Evolutionary conservation across 1,140 invertebrate genomes (phyloP).

Genomic region (Polypedilum pembai): DNA sequence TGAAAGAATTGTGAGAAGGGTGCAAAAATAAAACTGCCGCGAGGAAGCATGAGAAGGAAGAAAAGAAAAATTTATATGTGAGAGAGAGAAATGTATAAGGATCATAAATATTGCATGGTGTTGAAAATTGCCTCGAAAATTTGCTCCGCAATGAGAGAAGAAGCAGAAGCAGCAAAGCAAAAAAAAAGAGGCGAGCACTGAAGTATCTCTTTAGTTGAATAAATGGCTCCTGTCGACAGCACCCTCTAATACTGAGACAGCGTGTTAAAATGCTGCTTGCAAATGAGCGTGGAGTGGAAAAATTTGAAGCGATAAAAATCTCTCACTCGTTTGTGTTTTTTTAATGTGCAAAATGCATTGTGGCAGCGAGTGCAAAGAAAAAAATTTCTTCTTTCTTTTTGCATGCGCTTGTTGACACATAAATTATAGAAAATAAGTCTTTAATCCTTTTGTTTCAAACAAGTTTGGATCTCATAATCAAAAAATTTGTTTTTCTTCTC

Average conservation of each 20-base stretch:
- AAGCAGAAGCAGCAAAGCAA: too few species aligned
- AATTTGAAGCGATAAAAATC: slow-evolving; percentile 22
- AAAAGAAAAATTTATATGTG: slow-evolving; percentile 20
- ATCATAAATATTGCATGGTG: slow-evolving; percentile 20
- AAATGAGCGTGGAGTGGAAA: neutral
- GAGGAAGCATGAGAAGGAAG: neutral
- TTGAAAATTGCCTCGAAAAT: slow-evolving; percentile 28
- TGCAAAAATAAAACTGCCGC: slow-evolving; percentile 1
- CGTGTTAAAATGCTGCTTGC: slow-evolving; percentile 15
- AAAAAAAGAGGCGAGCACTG: neutral
- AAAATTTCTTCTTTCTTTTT: too few species aligned
- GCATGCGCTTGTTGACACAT: too few species aligned
- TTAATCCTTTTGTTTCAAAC: too few species aligned
- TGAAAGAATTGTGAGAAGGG: neutral
- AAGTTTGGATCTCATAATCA: too few species aligned
- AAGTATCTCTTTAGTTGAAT: slow-evolving; percentile 26
- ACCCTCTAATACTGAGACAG: neutral
- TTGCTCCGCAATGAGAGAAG: neutral
- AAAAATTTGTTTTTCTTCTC: too few species aligned
- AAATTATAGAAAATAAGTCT: too few species aligned
- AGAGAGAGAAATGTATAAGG: slow-evolving; percentile 29
- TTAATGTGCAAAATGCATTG: neutral
- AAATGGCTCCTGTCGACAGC: slow-evolving; percentile 23
- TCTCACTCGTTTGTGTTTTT: neutral
- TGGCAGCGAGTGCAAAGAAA: too few species aligned